These are phyloP conservation scores for Malacosoma neustria DNA, from an alignment of 2,888 invertebrate genomes.

Conservation along the genomic window DNA sequence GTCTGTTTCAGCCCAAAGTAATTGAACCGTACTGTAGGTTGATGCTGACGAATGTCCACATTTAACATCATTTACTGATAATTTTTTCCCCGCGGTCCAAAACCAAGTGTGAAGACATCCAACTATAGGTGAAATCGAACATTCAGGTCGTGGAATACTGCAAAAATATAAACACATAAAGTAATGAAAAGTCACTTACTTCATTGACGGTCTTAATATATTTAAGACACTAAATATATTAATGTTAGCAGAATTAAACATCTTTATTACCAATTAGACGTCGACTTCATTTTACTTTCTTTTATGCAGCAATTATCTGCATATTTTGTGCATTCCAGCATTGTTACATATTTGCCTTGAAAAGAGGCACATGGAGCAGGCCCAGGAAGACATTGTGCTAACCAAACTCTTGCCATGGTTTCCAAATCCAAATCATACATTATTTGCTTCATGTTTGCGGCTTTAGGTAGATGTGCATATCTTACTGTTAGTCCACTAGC, in stretches of 20 bases:
- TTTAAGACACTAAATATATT: background rate
- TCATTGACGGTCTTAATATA: too few relatives aligned
- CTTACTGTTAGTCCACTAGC: constrained; percentile 33
- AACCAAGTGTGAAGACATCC: constrained; percentile 60
- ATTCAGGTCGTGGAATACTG: constrained; percentile 51
- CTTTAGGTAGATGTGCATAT: constrained; percentile 47
- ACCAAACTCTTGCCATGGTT: constrained; percentile 49
- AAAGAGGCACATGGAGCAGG: constrained; percentile 53
- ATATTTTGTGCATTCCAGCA: constrained; percentile 55
- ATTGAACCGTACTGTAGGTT: constrained; percentile 45
- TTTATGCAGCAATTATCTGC: constrained; percentile 41
- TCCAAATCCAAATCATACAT: constrained; percentile 55
- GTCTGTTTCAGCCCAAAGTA: constrained; percentile 52
- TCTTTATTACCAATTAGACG: constrained; percentile 31
- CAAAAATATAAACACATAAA: constrained; percentile 8
- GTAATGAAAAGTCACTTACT: too few relatives aligned
- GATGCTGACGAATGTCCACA: constrained; percentile 42
- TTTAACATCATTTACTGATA: constrained; percentile 36
- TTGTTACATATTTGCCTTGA: constrained; percentile 39
- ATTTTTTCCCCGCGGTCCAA: constrained; percentile 34
- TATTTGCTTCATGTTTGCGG: constrained; percentile 57
- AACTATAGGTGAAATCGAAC: constrained; percentile 42
- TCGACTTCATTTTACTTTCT: constrained; percentile 13
- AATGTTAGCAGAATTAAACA: background rate
- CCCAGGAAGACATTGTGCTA: constrained; percentile 56